Base-by-base conservation (phyloP, 2,888 invertebrate species). In the Drosophila pegasa region DNA sequence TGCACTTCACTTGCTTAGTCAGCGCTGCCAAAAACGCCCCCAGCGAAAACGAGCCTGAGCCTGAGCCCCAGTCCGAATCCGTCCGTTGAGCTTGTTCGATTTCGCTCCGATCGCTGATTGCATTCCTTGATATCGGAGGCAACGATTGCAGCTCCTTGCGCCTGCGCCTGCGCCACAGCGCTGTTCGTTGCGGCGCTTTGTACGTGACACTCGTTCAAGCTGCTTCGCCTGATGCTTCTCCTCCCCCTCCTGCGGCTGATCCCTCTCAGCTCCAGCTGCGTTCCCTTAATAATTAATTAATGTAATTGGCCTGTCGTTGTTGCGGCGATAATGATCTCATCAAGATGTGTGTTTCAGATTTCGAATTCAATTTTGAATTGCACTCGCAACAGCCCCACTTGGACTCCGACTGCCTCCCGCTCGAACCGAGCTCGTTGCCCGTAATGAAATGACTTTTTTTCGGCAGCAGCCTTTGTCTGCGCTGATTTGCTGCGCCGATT, bases 271-370 rank as follows among this genome's bases (percentile, higher is more conserved):
- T 71, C 55, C 79, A 62, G 64, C 78, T 72, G 69, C 75, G 74
- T 75, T 87, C 88, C 87, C 90, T 90, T 91, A 91, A 91, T 91
- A 91, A 91, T 91, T 91, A 91, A 91, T 91, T 91, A 91, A 91
- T 91, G 91, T 91, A 91, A 91, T 91, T 91, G 91, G 91, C 88
- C 89, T 91, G 91, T 91, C 91, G 90, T 91, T 91, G 90, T 89
- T 89, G 89, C 75, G 72, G 75, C 87, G 91, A 91, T 91, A 90
- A 87, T 86, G 87, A 90, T 91, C 91, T 85, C 89, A 88, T 86
- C 87, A 78, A 87, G 85, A 87, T 87, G 75, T 86, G 87, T 85
- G 74, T 74, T 79, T 71, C 67, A 74, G 87, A 86, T 85, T 87
- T 82, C 82, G 78, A 81, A 87, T 87, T 85, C 80, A 87, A 86